Conservation (phyloP, 2,797 vertebrate species). For the Pogonophryne albipinna region DNA sequence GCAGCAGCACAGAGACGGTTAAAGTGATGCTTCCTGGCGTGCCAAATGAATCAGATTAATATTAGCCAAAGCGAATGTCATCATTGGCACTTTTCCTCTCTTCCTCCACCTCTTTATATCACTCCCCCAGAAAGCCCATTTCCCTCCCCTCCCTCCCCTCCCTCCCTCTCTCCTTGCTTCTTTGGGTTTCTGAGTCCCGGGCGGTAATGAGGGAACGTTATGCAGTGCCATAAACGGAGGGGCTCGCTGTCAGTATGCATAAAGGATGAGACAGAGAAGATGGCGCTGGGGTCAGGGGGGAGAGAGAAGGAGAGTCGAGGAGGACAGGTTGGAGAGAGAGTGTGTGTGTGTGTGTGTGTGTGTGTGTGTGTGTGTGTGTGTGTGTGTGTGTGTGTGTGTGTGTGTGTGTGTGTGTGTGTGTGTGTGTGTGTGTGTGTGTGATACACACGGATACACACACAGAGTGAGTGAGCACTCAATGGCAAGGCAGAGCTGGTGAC, state of each 20-base stretch:
- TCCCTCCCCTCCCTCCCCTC: slow-evolving; percentile 20
- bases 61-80: slow-evolving; percentile 93
- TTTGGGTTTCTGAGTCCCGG: slow-evolving; percentile 87
- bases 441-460: slow-evolving; percentile 44
- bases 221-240: slow-evolving; percentile 94
- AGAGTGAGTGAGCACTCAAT: slow-evolving; percentile 82
- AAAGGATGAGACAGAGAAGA: slow-evolving; percentile 94
- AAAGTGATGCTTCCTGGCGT: slow-evolving; percentile 85
- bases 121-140: slow-evolving; percentile 22
- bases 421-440: no score
- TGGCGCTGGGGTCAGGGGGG: slow-evolving; percentile 88
- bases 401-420: no score
- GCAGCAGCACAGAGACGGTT: slow-evolving; percentile 81
- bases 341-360: no score
- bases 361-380: no score
- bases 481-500: slow-evolving; percentile 80
- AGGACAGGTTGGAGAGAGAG: slow-evolving; percentile 46
- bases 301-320: slow-evolving; percentile 52
- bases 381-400: no score
- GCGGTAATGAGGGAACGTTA: slow-evolving; percentile 97
- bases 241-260: slow-evolving; percentile 95
- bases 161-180: slow-evolving; percentile 58
- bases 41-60: slow-evolving; percentile 93
- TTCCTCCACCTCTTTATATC: slow-evolving; percentile 66
- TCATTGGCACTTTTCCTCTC: slow-evolving; percentile 89